These are phyloP conservation scores for Bimastos eiseni DNA, from an alignment of 2,888 invertebrate genomes.

Conservation along the genomic window DNA sequence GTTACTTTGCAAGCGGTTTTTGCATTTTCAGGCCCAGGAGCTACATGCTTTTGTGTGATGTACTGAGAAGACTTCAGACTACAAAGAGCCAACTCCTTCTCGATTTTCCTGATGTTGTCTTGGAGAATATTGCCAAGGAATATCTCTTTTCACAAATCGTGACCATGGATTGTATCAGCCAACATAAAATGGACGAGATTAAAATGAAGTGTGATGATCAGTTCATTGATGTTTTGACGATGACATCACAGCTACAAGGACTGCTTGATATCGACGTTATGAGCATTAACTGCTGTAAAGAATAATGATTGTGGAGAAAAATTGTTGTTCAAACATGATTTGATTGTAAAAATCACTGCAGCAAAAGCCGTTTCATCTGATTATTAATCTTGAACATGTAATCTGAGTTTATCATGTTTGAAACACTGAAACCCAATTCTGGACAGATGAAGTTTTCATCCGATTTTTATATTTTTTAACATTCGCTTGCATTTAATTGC, in stretches of 20 bases:
- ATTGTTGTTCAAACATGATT: background rate
- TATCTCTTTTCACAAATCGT: slow-evolving; percentile 7
- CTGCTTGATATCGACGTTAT: background rate
- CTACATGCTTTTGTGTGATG: background rate
- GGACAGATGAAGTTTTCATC: too few relatives aligned
- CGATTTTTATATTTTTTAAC: too few relatives aligned
- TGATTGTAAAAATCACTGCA: background rate
- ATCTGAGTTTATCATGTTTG: background rate
- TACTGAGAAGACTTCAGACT: background rate
- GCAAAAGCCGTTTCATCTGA: background rate
- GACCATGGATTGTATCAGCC: background rate
- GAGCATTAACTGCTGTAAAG: background rate
- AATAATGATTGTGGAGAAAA: background rate
- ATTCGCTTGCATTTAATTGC: slow-evolving; percentile 13
- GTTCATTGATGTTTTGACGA: background rate
- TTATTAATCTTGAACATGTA: background rate
- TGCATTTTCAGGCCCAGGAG: slow-evolving; percentile 20
- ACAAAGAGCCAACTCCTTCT: background rate
- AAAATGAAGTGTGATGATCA: background rate
- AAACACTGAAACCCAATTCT: background rate
- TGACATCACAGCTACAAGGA: background rate
- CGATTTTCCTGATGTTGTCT: background rate
- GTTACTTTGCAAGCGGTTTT: too few relatives aligned
- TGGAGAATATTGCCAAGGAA: background rate
- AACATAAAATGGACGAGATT: background rate